A percentile compares a stretch with the other conserved stretches of the same genome.
Evolutionary conservation across 2,113 vertebrate species (phyloP).

Genomic region (Dromiciops gliroides): DNA sequence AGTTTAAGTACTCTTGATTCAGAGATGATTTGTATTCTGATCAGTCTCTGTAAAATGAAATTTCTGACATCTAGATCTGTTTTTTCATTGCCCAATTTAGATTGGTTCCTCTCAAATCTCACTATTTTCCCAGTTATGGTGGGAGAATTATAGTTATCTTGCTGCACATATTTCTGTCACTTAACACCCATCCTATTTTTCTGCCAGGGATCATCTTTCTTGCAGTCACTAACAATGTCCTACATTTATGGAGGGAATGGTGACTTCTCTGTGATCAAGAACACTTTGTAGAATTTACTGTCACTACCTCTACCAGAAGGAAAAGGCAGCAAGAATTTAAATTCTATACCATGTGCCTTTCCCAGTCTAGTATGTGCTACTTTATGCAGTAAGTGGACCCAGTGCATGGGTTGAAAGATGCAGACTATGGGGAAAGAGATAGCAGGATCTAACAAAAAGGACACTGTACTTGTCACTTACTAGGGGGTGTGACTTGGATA

Average conservation of each 20-base stretch:
- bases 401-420: not conserved
- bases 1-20: constrained; percentile 4
- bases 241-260: not conserved
- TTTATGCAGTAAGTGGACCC: not conserved
- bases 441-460: not conserved
- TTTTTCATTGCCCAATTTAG: not conserved
- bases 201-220: not conserved
- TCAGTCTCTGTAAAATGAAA: not conserved
- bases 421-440: not conserved
- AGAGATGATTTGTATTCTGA: not conserved
- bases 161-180: not conserved
- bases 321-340: not conserved
- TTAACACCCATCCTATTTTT: not conserved
- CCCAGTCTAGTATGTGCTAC: not conserved
- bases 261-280: not conserved
- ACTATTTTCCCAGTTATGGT: not conserved
- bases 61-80: not conserved
- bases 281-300: not conserved
- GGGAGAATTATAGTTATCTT: not conserved
- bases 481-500: not conserved
- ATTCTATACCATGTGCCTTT: not conserved
- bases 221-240: not conserved
- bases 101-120: not conserved
- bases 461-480: not conserved
- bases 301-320: not conserved